These are phyloP conservation scores for Drosophila melanica DNA, from an alignment of 1,140 invertebrate species.

Conservation along the genomic window DNA sequence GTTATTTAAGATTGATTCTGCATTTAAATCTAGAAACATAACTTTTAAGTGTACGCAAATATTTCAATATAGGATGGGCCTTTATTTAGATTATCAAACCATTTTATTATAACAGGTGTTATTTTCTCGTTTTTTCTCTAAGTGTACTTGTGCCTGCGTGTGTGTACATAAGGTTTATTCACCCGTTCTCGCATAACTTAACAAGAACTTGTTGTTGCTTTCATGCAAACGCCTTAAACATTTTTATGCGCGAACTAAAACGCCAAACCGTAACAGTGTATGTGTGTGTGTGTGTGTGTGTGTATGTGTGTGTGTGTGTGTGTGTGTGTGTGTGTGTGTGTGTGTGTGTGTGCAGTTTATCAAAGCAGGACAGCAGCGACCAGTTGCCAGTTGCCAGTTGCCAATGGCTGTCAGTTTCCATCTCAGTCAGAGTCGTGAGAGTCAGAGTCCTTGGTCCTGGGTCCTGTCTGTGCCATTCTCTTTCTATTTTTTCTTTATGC, in stretches of 20 bases:
- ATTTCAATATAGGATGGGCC: too few relatives aligned
- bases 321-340: constrained; percentile 14
- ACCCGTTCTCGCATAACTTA: constrained; percentile 53
- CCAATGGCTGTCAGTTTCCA: constrained; percentile 61
- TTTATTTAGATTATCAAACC: too few relatives aligned
- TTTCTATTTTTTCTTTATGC: constrained; percentile 71
- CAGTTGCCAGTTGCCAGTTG: constrained; percentile 46
- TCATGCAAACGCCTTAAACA: constrained; percentile 51
- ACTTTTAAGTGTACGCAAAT: too few relatives aligned
- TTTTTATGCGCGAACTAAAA: constrained; percentile 64
- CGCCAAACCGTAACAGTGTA: constrained; percentile 7
- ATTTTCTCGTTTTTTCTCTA: constrained; percentile 16
- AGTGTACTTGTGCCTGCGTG: constrained; percentile 13
- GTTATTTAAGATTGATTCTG: too few relatives aligned
- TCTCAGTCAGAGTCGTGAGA: constrained; percentile 4
- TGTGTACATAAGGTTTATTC: constrained; percentile 57
- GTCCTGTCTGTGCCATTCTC: constrained; percentile 37
- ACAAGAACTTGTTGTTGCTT: constrained; percentile 27
- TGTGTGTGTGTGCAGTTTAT: constrained; percentile 63
- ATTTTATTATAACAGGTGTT: too few relatives aligned
- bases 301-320: constrained; percentile 16
- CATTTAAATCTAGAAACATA: too few relatives aligned
- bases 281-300: constrained; percentile 9
- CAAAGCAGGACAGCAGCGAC: constrained; percentile 59
- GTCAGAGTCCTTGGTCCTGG: constrained; percentile 9